These are phyloP conservation scores for Lycocerus yunnanus DNA, from an alignment of 2,888 invertebrate species.

Conservation along the genomic window DNA sequence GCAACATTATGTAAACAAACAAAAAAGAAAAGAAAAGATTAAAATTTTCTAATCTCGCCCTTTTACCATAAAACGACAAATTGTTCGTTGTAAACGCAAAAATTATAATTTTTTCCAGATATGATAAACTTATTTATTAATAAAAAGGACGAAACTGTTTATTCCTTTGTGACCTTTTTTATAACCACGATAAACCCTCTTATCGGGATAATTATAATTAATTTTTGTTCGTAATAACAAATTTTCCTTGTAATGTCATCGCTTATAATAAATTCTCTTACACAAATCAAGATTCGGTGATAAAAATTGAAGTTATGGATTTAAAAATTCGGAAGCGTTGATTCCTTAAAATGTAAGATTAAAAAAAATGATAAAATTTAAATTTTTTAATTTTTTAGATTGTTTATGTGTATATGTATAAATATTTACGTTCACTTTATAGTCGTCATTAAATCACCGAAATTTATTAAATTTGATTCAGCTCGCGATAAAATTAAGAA, in stretches of 20 bases:
- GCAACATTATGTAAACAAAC: background rate
- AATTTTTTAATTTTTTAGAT: background rate
- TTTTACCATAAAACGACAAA: background rate
- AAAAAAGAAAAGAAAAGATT: background rate
- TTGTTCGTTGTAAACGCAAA: background rate
- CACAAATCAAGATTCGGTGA: background rate
- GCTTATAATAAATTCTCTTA: background rate
- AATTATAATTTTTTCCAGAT: constrained; percentile 2
- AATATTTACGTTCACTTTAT: constrained; percentile 11
- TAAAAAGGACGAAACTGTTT: constrained; percentile 26
- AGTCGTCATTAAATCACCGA: constrained; percentile 7
- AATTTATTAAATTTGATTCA: constrained; percentile 16
- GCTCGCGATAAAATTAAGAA: constrained; percentile 3
- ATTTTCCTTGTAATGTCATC: constrained; percentile 14
- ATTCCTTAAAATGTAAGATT: background rate
- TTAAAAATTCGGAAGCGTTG: background rate
- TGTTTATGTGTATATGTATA: background rate
- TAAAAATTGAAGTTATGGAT: background rate
- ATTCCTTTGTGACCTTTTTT: constrained; percentile 25
- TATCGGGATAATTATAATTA: constrained; percentile 29
- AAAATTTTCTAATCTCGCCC: background rate
- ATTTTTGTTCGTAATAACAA: constrained; percentile 13
- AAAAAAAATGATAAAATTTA: constrained; percentile 1
- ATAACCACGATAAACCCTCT: constrained; percentile 25
- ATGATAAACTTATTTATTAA: constrained; percentile 2